Evolutionary conservation across 2,113 vertebrate species (phyloP).

Genomic region (Bufo bufo): DNA sequence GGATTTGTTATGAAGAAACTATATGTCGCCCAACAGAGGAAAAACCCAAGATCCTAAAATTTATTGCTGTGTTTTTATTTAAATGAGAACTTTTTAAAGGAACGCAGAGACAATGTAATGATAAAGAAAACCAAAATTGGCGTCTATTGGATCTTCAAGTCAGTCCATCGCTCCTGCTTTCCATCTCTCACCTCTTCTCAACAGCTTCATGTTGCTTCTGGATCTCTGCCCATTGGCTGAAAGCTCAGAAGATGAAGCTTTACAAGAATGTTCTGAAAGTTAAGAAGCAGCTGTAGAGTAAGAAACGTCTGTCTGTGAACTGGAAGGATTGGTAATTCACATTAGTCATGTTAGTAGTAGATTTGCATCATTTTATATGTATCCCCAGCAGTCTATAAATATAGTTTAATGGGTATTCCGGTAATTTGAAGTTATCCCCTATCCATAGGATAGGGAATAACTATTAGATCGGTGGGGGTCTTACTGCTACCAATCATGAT

Average conservation of each 20-base stretch:
- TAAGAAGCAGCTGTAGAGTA: constrained; percentile 10
- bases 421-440: too few species aligned
- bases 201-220: background rate
- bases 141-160: background rate
- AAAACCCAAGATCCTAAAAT: background rate
- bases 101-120: background rate
- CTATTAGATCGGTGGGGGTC: too few species aligned
- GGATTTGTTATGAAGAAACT: too few species aligned
- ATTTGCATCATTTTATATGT: background rate
- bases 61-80: background rate
- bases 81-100: background rate
- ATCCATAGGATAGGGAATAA: too few species aligned
- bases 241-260: background rate
- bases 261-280: constrained; percentile 1
- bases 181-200: background rate
- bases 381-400: too few species aligned
- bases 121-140: background rate
- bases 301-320: background rate
- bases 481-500: too few species aligned
- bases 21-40: background rate
- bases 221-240: background rate
- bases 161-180: background rate
- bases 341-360: background rate
- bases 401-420: too few species aligned
- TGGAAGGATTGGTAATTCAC: background rate